Evolutionary conservation across 2,797 vertebrate species (phyloP).

Genomic region (Lutjanus argentimaculatus): DNA sequence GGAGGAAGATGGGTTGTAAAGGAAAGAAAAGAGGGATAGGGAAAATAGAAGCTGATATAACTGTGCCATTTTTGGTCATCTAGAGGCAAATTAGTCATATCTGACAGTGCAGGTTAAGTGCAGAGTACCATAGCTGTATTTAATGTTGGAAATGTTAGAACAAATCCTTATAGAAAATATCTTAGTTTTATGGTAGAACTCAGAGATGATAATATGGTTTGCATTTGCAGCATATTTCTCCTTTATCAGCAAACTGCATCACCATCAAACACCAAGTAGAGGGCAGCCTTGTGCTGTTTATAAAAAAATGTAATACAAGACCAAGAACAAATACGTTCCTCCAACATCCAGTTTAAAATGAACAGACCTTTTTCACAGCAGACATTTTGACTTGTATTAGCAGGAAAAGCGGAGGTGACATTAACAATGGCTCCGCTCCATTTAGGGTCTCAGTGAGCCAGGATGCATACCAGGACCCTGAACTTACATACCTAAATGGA

Average conservation of each 20-base stretch:
- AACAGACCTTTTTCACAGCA: background rate
- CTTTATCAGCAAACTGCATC: constrained; percentile 10
- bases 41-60: background rate
- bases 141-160: background rate
- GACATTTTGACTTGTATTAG: constrained; percentile 5
- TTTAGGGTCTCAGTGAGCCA: background rate
- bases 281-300: constrained; percentile 37
- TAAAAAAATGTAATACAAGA: background rate
- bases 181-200: background rate
- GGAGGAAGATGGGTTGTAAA: background rate
- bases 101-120: background rate
- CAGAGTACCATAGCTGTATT: background rate
- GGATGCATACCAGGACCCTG: background rate
- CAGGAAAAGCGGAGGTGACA: background rate
- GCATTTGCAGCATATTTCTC: background rate
- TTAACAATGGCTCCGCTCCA: no score
- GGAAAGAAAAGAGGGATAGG: background rate
- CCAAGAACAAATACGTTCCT: background rate
- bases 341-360: background rate
- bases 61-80: background rate
- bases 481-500: background rate
- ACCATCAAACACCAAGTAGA: constrained; percentile 30
- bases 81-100: background rate
- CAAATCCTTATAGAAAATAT: background rate
- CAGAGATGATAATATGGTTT: background rate